phyloP scores from a whole-genome alignment of 1,140 invertebrate species.

The Oreohelix idahoensis region DNA sequence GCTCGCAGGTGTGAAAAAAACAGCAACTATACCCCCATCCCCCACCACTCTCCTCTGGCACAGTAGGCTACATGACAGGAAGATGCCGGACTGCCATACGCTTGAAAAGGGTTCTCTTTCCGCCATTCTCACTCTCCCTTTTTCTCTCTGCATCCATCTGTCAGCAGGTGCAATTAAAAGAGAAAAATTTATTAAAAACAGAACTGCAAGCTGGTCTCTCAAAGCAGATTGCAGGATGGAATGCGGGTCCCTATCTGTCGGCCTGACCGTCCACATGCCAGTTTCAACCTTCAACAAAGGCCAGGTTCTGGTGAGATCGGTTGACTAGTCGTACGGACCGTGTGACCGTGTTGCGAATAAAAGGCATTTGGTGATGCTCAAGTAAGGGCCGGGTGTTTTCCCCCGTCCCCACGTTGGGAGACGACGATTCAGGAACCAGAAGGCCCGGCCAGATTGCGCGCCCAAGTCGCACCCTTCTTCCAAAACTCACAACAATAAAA shows the following conservation, averaged over 20 bases:
- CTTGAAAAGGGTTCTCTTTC: too few species aligned
- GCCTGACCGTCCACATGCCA: background rate
- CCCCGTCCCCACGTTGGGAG: background rate
- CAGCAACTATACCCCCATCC: too few species aligned
- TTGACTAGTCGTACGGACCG: background rate
- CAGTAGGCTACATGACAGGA: too few species aligned
- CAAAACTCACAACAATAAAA: background rate
- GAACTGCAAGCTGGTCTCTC: background rate
- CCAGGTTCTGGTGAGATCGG: background rate
- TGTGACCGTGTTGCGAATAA: background rate
- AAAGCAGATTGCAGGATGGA: background rate
- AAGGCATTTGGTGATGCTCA: background rate
- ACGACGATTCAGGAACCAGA: background rate
- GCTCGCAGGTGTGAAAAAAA: too few species aligned
- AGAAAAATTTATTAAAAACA: too few species aligned
- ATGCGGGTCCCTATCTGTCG: background rate
- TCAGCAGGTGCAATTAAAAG: too few species aligned
- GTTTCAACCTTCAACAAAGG: background rate
- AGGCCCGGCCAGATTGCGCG: conserved; percentile 5
- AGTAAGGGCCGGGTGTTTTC: background rate
- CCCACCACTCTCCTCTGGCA: too few species aligned
- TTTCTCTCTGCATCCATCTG: background rate
- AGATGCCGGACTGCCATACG: too few species aligned
- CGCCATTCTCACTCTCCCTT: too few species aligned
- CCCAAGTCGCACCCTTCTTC: background rate